Percentiles rank a stretch among this genome's conserved stretches.
Evolutionary conservation across 2,113 vertebrate species (phyloP).

Genomic region (Laticauda colubrina): DNA sequence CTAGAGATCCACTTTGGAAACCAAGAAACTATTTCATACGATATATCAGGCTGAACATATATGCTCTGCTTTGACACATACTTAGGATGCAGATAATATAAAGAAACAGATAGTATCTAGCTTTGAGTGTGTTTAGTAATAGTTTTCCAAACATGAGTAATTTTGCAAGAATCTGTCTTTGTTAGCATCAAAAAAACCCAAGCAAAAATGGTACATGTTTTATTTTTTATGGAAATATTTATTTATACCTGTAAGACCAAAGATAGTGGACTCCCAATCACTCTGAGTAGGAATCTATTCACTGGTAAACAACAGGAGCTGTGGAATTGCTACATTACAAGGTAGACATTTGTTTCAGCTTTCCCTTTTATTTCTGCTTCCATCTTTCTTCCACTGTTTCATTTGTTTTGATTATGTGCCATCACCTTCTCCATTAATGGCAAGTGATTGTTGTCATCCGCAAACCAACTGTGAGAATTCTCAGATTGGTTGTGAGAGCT

Average conservation of each 20-base stretch:
- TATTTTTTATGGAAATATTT: neutral
- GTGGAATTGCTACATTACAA: neutral
- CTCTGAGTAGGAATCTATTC: neutral
- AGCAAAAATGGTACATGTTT: neutral
- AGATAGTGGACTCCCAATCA: neutral
- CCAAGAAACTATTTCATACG: neutral
- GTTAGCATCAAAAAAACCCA: neutral
- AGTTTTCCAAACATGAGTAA: neutral
- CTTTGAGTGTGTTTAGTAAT: neutral
- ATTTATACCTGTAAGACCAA: neutral
- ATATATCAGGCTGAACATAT: neutral
- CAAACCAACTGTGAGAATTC: neutral
- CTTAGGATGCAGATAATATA: neutral
- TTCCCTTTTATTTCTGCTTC: neutral
- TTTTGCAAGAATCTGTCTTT: neutral
- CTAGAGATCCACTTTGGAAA: neutral
- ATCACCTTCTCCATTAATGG: neutral
- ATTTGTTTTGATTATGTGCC: neutral
- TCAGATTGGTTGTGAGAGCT: neutral
- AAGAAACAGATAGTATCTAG: neutral
- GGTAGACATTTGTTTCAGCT: neutral
- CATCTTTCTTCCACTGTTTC: neutral
- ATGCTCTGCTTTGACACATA: neutral
- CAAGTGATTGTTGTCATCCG: neutral
- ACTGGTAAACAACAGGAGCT: neutral